These are phyloP conservation scores for Sanderia malayensis DNA, from an alignment of 30 jellyfish, hydroid and myxozoan species.

Conservation along the genomic window DNA sequence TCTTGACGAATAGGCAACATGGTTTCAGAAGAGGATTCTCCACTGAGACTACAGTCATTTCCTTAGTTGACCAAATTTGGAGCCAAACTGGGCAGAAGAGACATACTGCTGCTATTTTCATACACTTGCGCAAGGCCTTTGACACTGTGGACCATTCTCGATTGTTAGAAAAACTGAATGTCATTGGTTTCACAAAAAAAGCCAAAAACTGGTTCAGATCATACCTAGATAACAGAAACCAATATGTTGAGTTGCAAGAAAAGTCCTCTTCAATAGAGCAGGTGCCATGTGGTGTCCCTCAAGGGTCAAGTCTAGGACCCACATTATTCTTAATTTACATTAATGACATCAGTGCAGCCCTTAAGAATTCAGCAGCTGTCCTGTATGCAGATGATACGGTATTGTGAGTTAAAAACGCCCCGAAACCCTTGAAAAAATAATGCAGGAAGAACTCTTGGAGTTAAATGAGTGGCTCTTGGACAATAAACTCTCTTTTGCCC, in stretches of 20 bases:
- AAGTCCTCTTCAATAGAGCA: constrained; percentile 51
- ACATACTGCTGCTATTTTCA: constrained; percentile 33
- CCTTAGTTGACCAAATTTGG: constrained; percentile 43
- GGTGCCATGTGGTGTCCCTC: constrained; percentile 56
- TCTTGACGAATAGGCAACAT: constrained; percentile 26
- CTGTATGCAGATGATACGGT: constrained; percentile 7
- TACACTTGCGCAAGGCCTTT: constrained; percentile 18
- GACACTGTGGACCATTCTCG: constrained; percentile 25
- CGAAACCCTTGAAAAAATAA: constrained; percentile 38
- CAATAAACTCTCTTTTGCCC: constrained; percentile 54
- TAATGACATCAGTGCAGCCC: constrained; percentile 17
- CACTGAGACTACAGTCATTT: constrained; percentile 47
- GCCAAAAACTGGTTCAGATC: constrained; percentile 7
- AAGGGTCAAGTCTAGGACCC: constrained; percentile 59
- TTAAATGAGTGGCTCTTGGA: constrained; percentile 36
- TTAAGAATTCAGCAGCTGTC: constrained; percentile 24
- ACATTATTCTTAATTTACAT: constrained; percentile 36
- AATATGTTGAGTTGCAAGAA: constrained; percentile 43
- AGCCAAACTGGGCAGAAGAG: constrained; percentile 33
- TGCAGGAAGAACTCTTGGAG: constrained; percentile 39
- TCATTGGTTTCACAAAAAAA: constrained; percentile 36
- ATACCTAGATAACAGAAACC: constrained; percentile 29
- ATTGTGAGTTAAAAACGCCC: constrained; percentile 45
- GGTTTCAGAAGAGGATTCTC: constrained; percentile 48
- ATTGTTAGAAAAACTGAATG: constrained; percentile 34